phyloP scores from a whole-genome alignment of 1,140 invertebrate genomes.

The Diachasma alloeum region DNA sequence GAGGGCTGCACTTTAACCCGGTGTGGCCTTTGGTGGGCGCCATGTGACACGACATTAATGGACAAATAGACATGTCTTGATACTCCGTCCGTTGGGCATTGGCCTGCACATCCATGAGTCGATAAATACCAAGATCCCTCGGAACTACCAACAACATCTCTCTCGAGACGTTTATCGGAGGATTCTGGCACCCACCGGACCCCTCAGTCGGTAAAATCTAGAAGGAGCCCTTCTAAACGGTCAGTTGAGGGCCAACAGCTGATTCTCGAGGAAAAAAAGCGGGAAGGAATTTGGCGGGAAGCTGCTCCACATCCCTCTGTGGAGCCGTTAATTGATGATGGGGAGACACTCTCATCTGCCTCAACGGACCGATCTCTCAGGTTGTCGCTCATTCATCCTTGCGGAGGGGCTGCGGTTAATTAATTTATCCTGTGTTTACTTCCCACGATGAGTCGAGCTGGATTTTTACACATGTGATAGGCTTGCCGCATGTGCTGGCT shows the following conservation, averaged over 20 bases:
- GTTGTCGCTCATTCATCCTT: not conserved
- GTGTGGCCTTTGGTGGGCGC: not conserved
- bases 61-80: not conserved
- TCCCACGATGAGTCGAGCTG: slow-evolving; percentile 16
- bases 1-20: slow-evolving; percentile 4
- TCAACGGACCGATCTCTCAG: not conserved
- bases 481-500: not conserved
- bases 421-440: slow-evolving; percentile 30
- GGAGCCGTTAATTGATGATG: not conserved
- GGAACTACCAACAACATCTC: not conserved
- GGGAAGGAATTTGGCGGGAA: slow-evolving; percentile 3
- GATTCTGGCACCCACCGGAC: not conserved
- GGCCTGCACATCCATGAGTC: not conserved
- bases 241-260: not conserved
- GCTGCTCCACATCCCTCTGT: not conserved
- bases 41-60: not conserved
- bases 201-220: not conserved
- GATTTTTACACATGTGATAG: not conserved
- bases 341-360: not conserved
- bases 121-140: not conserved
- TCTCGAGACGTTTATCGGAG: not conserved
- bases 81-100: not conserved
- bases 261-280: not conserved
- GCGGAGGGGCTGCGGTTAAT: not conserved
- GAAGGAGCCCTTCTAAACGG: not conserved